Percentiles rank a stretch among this genome's conserved stretches.
phyloP scores from a whole-genome alignment of 2,888 invertebrate species.

The Catonia carolina region DNA sequence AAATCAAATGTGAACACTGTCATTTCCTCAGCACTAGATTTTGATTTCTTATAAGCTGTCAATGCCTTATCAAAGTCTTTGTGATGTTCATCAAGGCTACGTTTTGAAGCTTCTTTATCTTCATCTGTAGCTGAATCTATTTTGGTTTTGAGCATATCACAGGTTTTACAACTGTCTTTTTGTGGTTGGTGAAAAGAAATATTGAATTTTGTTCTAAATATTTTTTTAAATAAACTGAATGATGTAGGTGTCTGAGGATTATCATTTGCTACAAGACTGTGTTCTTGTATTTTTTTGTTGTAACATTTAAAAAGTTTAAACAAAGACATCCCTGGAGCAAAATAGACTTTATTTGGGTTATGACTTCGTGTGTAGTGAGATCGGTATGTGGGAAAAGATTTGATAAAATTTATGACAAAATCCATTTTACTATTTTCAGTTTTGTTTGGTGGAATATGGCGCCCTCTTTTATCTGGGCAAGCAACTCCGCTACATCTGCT shows the following conservation, averaged over 20 bases:
- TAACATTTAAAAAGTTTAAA: too few species aligned
- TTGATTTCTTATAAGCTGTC: conserved; percentile 7
- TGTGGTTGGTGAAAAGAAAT: conserved; percentile 9
- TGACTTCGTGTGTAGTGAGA: conserved; percentile 14
- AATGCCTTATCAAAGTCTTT: conserved; percentile 2
- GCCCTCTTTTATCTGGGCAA: conserved; percentile 11
- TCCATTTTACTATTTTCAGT: conserved; percentile 3
- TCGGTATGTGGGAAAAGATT: conserved; percentile 11
- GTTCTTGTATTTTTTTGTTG: too few species aligned
- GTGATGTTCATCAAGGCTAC: not conserved
- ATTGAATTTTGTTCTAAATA: conserved; percentile 15
- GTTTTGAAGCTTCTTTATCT: conserved; percentile 4
- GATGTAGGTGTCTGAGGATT: too few species aligned
- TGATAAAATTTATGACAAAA: conserved; percentile 7
- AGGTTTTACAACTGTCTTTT: conserved; percentile 14
- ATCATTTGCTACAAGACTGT: too few species aligned
- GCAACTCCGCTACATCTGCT: conserved; percentile 4
- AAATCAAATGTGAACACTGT: conserved; percentile 20
- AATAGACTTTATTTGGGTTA: conserved; percentile 15
- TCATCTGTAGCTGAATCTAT: conserved; percentile 7
- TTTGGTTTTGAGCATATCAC: conserved; percentile 15
- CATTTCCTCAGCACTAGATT: not conserved
- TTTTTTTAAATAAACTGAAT: too few species aligned
- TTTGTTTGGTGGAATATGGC: conserved; percentile 13
- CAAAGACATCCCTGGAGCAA: too few species aligned